phyloP scores from a whole-genome alignment of 2,113 vertebrate genomes.

The Rynchops niger region DNA sequence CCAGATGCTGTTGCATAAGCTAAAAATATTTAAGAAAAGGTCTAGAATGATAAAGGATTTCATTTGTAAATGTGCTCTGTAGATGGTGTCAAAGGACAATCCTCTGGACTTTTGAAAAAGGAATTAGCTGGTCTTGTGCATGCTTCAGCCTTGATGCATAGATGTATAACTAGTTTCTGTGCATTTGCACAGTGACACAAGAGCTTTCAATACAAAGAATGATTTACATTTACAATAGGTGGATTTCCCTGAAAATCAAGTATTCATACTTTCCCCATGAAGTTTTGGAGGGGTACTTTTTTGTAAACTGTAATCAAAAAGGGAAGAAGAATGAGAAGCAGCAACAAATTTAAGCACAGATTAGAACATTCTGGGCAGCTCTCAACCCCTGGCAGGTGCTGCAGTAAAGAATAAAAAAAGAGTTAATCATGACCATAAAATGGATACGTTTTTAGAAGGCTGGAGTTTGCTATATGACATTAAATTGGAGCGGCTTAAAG shows the following conservation, averaged over 20 bases:
- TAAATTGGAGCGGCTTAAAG: not conserved
- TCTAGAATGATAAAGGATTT: constrained; percentile 49
- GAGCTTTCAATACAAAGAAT: not conserved
- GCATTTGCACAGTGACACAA: not conserved
- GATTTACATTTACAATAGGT: not conserved
- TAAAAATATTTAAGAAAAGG: constrained; percentile 67
- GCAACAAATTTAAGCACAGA: not conserved
- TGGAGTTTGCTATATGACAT: not conserved
- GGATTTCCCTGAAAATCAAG: not conserved
- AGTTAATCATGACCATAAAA: not conserved
- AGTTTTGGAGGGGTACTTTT: not conserved
- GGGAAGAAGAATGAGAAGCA: not conserved
- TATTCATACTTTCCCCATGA: not conserved
- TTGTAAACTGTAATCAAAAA: not conserved
- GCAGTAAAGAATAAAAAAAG: not conserved
- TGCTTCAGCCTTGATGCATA: not conserved
- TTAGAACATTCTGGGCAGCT: not conserved
- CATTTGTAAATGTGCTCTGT: constrained; percentile 39
- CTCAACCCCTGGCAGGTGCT: not conserved
- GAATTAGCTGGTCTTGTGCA: not conserved
- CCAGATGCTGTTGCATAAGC: constrained; percentile 55
- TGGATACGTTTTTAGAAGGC: not conserved
- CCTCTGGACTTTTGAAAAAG: not conserved
- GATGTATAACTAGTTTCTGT: not conserved
- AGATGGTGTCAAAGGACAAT: constrained; percentile 28